A percentile compares a stretch with the other conserved stretches of the same genome.
These are phyloP conservation scores for Mercenaria mercenaria DNA, from an alignment of 1,140 invertebrate species.

Conservation along the genomic window DNA sequence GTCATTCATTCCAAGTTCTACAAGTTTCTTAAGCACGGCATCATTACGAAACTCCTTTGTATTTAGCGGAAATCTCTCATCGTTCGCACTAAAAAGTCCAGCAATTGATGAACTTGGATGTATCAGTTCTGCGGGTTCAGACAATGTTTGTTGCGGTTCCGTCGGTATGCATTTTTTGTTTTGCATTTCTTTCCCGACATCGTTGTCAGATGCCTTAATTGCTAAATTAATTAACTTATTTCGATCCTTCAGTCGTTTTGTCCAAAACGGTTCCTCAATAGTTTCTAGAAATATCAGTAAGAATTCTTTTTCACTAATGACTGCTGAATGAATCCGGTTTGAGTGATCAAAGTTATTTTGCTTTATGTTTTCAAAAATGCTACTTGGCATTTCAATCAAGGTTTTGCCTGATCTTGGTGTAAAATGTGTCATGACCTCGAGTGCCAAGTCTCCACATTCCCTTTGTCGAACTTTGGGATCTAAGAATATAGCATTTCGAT, in stretches of 20 bases:
- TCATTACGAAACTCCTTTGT: not conserved
- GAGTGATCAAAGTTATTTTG: not conserved
- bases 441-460: not conserved
- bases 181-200: not conserved
- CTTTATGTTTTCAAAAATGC: conserved; percentile 7
- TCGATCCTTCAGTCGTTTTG: not conserved
- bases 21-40: conserved; percentile 22
- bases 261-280: conserved; percentile 9
- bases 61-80: conserved; percentile 33
- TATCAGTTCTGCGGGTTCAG: conserved; percentile 24
- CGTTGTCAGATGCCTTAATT: not conserved
- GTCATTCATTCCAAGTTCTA: conserved; percentile 68
- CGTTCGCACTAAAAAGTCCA: not conserved
- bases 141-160: conserved; percentile 37
- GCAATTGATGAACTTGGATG: conserved; percentile 15
- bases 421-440: not conserved
- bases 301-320: not conserved
- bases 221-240: not conserved
- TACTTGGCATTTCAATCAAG: conserved; percentile 14
- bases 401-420: not conserved
- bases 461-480: not conserved
- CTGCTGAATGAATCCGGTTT: not conserved
- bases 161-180: conserved; percentile 38
- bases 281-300: not conserved
- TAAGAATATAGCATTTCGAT: conserved; percentile 13